A percentile compares a stretch with the other conserved stretches of the same genome.
Evolutionary conservation across 2,888 invertebrate species (phyloP).

Genomic region (Sinodicranocentrus sp.): DNA sequence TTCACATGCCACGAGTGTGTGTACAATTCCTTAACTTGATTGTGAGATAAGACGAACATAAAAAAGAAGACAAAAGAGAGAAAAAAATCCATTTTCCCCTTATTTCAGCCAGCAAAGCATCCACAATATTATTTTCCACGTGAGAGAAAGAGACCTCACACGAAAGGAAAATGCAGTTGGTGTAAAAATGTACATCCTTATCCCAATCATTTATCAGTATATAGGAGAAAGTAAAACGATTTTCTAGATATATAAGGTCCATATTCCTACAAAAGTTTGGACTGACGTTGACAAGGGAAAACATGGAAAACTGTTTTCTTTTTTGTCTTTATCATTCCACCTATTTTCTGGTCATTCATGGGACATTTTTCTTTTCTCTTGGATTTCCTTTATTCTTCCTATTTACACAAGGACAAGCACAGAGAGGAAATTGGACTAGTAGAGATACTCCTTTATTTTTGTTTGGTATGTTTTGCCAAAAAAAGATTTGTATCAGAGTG

Average conservation of each 20-base stretch:
- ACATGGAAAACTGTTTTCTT: not conserved
- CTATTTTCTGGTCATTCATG: not conserved
- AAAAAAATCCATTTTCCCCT: constrained; percentile 1
- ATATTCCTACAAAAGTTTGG: no score
- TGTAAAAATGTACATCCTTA: not conserved
- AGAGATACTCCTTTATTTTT: not conserved
- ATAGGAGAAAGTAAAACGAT: constrained; percentile 18
- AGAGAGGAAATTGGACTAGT: not conserved
- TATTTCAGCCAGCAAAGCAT: no score
- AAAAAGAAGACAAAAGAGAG: constrained; percentile 3
- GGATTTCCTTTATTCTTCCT: not conserved
- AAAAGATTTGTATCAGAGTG: constrained; percentile 16
- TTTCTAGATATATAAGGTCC: no score
- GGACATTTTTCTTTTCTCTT: not conserved
- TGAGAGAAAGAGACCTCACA: not conserved
- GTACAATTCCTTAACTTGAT: constrained; percentile 12
- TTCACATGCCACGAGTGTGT: not conserved
- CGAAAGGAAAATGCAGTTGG: not conserved
- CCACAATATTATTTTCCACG: not conserved
- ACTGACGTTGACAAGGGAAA: not conserved
- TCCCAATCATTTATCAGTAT: constrained; percentile 27
- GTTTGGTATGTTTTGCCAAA: not conserved
- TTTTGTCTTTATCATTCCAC: not conserved
- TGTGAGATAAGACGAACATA: constrained; percentile 6
- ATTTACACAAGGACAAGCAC: not conserved